Conservation (phyloP, 1,140 invertebrate species). For the Brachionus asplanchnoidis region DNA sequence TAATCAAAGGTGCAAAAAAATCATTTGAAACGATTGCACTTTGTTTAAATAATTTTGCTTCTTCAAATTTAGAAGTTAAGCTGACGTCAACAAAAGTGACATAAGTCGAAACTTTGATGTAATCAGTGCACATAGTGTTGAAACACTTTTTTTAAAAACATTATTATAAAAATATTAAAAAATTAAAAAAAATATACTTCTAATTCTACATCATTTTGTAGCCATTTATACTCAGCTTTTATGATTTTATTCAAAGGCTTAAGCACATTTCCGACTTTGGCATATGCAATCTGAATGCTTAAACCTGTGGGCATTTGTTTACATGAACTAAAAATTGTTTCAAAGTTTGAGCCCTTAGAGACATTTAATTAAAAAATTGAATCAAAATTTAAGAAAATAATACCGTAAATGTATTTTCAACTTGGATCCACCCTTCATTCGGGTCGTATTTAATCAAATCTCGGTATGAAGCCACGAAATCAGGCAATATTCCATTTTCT, state of each 20-base stretch:
- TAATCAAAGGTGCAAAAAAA: slow-evolving; percentile 19
- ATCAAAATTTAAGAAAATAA: neutral
- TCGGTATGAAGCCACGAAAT: neutral
- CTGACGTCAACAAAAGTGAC: slow-evolving; percentile 15
- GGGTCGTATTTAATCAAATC: neutral
- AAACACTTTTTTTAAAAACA: neutral
- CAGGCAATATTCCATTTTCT: neutral
- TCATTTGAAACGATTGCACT: neutral
- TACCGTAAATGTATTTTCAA: neutral
- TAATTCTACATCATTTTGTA: neutral
- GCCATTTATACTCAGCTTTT: neutral
- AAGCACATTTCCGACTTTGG: neutral
- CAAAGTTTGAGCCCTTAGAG: neutral
- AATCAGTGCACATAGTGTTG: neutral
- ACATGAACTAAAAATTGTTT: slow-evolving; percentile 7
- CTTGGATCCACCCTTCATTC: neutral
- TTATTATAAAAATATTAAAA: neutral
- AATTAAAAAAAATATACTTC: neutral
- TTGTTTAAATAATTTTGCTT: neutral
- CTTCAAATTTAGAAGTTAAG: neutral
- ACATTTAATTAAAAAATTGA: neutral
- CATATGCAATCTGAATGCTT: slow-evolving; percentile 23
- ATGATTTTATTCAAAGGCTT: neutral
- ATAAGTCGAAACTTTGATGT: neutral
- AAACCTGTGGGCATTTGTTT: neutral